Base-by-base conservation (phyloP, 2,113 vertebrate genomes). In the Odocoileus hemionus region DNA sequence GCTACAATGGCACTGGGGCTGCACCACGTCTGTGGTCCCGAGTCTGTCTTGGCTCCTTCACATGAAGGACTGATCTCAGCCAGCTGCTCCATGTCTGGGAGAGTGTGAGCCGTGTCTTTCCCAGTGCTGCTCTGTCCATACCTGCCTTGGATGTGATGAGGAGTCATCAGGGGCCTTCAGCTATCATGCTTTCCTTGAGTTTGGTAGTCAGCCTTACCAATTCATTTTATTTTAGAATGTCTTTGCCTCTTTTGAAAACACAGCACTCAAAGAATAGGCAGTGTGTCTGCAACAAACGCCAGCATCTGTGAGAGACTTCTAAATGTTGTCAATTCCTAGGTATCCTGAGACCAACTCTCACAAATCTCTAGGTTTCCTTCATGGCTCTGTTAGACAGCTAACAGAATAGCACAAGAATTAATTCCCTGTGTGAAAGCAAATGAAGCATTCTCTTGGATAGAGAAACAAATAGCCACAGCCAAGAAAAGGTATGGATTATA, bases 211-310 rank as follows among this genome's bases (percentile, higher is more conserved):
- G 76, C 5, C 67, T 67, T 28, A 88, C 91, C 28, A 36, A 60
- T 57, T 93, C 19, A 64, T 45, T 86, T 47, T n/a, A 87, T 83
- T 94, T 93, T 36, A 78, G 47, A 96, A 89, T 7, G 3, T n/a
- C 45, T 93, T 36, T 82, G 16, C n/a, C 43, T 83, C 93, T 94
- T 95, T 76, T 86, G 74, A 83, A 47, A 93, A 86, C 15, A 58
- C 23, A 80, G 28, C 50, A 58, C 54, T 86, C 33, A 58, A 55
- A 86, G 47, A 89, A 82, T 86, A 91, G 47, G 60, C 30, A 2
- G 19, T 21, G 23, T 92, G 57, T 19, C 52, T 78, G 7, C 39
- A 52, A 52, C 23, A 74, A 64, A 55, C 52, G 45, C 61, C 12
- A 95, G 67, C 33, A 61, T 88, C 26, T 92, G 78, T n/a, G 67